These are phyloP conservation scores for Dasyprocta punctata DNA, from an alignment of 2,113 vertebrate species.

Conservation along the genomic window DNA sequence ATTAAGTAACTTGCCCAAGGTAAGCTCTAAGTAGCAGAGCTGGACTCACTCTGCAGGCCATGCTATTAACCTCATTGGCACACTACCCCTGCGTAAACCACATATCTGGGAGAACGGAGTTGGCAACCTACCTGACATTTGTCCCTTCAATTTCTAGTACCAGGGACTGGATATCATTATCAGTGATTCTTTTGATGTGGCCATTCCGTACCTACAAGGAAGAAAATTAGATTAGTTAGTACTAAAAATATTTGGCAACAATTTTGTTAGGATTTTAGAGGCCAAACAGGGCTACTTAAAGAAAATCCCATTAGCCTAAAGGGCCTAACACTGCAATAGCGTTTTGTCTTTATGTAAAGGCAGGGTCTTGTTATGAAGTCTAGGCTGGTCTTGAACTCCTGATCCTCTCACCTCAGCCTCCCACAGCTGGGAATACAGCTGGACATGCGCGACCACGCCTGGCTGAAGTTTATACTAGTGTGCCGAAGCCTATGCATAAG, in stretches of 20 bases:
- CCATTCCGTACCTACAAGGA: constrained; percentile 93
- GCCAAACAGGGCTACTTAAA: neutral
- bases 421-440: neutral
- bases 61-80: accelerated
- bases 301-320: neutral
- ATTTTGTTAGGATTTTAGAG: neutral
- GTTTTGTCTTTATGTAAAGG: neutral
- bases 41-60: neutral
- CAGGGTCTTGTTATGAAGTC: neutral
- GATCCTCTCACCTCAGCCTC: neutral
- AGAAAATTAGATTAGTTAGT: constrained; percentile 45
- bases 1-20: neutral
- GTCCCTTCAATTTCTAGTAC: constrained; percentile 96
- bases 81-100: neutral
- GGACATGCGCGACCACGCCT: neutral
- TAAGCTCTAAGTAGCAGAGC: neutral
- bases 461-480: neutral
- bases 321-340: neutral
- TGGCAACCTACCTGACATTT: constrained; percentile 92
- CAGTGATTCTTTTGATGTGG: constrained; percentile 96
- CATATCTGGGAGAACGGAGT: neutral
- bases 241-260: neutral
- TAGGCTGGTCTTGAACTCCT: neutral
- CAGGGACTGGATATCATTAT: constrained; percentile 97
- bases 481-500: neutral